Evolutionary conservation across 2,888 invertebrate genomes (phyloP).

Genomic region (Drosophila limbata): DNA sequence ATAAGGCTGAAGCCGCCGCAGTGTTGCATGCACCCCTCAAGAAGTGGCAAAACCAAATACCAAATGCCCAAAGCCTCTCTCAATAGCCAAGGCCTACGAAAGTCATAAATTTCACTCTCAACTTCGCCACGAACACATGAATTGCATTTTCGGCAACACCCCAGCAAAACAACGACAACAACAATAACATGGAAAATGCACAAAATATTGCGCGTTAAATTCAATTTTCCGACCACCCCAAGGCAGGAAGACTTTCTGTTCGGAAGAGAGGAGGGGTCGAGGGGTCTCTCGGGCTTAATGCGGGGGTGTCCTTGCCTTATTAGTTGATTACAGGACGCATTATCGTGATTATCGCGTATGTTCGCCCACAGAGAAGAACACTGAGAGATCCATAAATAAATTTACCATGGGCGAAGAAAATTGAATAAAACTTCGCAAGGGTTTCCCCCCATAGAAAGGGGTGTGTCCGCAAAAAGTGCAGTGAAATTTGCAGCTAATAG

Average conservation of each 20-base stretch:
- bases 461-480: slow-evolving; percentile 68
- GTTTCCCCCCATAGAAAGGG: slow-evolving; percentile 57
- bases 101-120: slow-evolving; percentile 75
- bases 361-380: slow-evolving; percentile 23
- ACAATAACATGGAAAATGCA: slow-evolving; percentile 72
- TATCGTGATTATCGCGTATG: slow-evolving; percentile 86
- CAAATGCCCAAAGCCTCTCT: slow-evolving; percentile 38
- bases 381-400: slow-evolving; percentile 67
- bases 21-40: slow-evolving; percentile 40
- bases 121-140: slow-evolving; percentile 67
- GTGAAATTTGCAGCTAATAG: slow-evolving; percentile 83
- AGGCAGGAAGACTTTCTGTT: background rate
- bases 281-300: slow-evolving; percentile 37
- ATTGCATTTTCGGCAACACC: slow-evolving; percentile 76
- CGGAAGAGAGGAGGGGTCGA: background rate
- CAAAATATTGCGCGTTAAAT: slow-evolving; percentile 84
- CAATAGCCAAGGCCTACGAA: slow-evolving; percentile 47
- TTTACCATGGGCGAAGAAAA: slow-evolving; percentile 46
- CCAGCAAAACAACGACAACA: slow-evolving; percentile 28
- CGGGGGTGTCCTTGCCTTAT: slow-evolving; percentile 78
- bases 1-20: slow-evolving; percentile 55
- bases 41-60: slow-evolving; percentile 28
- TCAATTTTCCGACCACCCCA: slow-evolving; percentile 80
- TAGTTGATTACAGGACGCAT: slow-evolving; percentile 86
- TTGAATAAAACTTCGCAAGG: slow-evolving; percentile 47